These are phyloP conservation scores for Anhinga anhinga DNA, from an alignment of 2,113 vertebrate genomes.

Conservation along the genomic window DNA sequence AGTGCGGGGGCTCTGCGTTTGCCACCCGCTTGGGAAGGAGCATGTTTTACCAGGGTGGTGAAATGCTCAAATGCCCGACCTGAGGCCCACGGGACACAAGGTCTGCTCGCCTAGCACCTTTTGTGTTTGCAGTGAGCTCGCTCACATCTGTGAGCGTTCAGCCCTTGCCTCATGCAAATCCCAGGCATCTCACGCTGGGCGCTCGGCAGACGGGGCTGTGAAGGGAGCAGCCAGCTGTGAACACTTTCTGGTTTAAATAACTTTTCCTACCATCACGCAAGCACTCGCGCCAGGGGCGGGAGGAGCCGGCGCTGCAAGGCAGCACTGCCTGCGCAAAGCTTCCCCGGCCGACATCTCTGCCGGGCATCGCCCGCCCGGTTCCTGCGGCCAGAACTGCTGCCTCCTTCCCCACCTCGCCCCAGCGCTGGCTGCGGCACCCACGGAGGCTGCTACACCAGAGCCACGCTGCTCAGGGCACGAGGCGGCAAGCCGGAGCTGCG, in stretches of 20 bases:
- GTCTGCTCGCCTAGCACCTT: not conserved
- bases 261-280: not conserved
- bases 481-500: not conserved
- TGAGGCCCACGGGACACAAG: not conserved
- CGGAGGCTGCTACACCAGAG: not conserved
- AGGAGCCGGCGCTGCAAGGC: not conserved
- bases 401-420: fast-evolving
- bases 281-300: fast-evolving
- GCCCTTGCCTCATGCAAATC: not conserved
- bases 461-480: fast-evolving
- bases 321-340: not conserved
- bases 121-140: not conserved
- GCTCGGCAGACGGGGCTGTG: not conserved
- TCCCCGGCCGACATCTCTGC: not conserved
- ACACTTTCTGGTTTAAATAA: not conserved
- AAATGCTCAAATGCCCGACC: not conserved
- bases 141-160: not conserved
- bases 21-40: not conserved
- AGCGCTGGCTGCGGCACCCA: not conserved
- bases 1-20: fast-evolving
- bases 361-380: fast-evolving
- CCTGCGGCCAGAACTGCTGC: not conserved
- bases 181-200: not conserved
- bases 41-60: not conserved
- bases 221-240: not conserved